Conservation (phyloP, 2,113 vertebrate species). For the Amia ocellicauda region DNA sequence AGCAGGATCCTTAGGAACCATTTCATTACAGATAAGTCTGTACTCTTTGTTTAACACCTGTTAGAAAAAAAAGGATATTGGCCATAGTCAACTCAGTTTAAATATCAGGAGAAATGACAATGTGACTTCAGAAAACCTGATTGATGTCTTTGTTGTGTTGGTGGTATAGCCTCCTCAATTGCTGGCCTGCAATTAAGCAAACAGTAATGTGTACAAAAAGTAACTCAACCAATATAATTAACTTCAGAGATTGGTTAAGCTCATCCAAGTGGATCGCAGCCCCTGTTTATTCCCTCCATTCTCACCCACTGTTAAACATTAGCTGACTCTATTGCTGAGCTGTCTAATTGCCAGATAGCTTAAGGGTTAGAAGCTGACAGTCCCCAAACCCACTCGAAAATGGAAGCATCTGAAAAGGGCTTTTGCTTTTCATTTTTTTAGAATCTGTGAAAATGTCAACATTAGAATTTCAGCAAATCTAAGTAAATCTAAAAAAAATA, state of each 20-base stretch:
- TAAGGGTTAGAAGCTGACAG: neutral
- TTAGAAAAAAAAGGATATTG: neutral
- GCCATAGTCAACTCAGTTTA: conserved; percentile 21
- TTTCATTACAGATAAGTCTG: conserved; percentile 6
- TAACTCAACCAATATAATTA: conserved; percentile 38
- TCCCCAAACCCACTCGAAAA: neutral
- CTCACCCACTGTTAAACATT: conserved; percentile 46
- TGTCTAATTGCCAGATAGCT: neutral
- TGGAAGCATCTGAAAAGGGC: neutral
- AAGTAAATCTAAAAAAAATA: too few relatives aligned
- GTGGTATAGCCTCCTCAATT: conserved; percentile 34
- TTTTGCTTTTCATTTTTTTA: neutral
- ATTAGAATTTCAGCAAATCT: neutral
- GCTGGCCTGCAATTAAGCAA: conserved; percentile 43
- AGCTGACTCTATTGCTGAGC: conserved; percentile 16
- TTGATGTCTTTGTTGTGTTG: conserved; percentile 48
- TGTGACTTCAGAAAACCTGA: conserved; percentile 41
- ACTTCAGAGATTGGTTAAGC: conserved; percentile 33
- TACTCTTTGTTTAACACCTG: neutral
- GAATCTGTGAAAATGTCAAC: neutral
- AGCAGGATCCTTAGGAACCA: neutral
- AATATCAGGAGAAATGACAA: conserved; percentile 29
- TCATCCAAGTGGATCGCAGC: conserved; percentile 29
- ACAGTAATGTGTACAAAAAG: conserved; percentile 33
- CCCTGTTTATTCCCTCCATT: conserved; percentile 23